phyloP scores from a whole-genome alignment of 2,113 vertebrate genomes.

The Ardeotis arabs region DNA sequence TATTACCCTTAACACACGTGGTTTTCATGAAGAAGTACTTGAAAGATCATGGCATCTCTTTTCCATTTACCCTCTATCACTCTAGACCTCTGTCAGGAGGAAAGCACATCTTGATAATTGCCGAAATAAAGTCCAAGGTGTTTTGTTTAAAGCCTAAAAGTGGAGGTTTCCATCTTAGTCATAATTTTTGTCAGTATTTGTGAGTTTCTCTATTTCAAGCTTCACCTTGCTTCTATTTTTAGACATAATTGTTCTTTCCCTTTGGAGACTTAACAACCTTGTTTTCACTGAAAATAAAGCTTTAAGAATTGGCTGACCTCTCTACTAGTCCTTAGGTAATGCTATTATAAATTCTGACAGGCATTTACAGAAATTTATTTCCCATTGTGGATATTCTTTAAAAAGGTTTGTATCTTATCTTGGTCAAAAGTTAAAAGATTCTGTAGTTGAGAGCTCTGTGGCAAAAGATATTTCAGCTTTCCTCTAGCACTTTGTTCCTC shows the following conservation, averaged over 20 bases:
- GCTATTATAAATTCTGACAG: background rate
- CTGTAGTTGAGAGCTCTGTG: background rate
- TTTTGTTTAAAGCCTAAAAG: constrained; percentile 3
- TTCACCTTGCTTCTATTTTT: constrained; percentile 48
- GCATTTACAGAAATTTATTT: constrained; percentile 48
- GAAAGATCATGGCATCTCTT: background rate
- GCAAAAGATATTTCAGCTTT: constrained; percentile 43
- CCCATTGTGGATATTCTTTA: constrained; percentile 22
- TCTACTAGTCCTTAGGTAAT: background rate
- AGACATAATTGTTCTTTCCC: constrained; percentile 25
- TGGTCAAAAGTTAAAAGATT: constrained; percentile 44
- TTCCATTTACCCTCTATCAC: background rate
- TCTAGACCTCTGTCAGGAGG: background rate
- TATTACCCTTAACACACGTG: background rate
- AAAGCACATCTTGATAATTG: constrained; percentile 15
- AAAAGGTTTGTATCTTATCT: constrained; percentile 26
- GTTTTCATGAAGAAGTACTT: constrained; percentile 13
- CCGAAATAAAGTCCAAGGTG: background rate
- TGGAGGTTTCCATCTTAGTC: background rate
- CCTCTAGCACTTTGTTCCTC: constrained; percentile 42
- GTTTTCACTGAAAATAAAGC: constrained; percentile 27
- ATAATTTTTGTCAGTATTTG: constrained; percentile 9
- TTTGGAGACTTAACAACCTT: constrained; percentile 41
- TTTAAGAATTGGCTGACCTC: constrained; percentile 24
- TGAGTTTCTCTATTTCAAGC: constrained; percentile 53